Evolutionary conservation across 2,113 vertebrate species (phyloP), one percentile per base, ranked within the genome.

Genomic region (Ptychochromis oligacanthus): DNA sequence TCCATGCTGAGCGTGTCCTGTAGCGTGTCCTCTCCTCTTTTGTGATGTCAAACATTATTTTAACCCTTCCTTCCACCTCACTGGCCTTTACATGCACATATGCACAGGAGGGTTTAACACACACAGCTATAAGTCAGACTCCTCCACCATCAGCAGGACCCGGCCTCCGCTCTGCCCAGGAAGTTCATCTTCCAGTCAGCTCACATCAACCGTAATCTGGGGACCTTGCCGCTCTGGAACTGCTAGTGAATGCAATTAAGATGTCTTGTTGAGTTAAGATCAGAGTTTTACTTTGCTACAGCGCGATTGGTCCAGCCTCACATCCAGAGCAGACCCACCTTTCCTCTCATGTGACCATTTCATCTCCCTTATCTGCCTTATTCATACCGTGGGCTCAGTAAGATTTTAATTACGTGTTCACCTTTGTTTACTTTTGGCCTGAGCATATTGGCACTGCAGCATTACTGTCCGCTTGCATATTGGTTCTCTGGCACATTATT

Each of bases 111-210:
- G 18, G 40, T 13, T 10, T 34, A 7, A 18, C 59, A 36, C 60
- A 58, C 55, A 70, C 56, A 55, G 31, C 17, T 55, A 3, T n/a
- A 74, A 26, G 49, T 72, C 31, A 1, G 2, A 7, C 26, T 78
- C 81, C 20, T 24, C 56, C 43, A 7, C 31, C 1, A 46, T 5
- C 58, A 24, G 52, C 75, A 46, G 40, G 81, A 67, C 74, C 40
- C 55, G 18, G 79, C 70, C 77, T 77, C 74, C 70, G 18, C 85
- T 88, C 70, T 79, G 82, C 89, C 87, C 81, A 84, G 86, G 80
- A 91, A 92, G 92, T 93, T 95, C 88, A 94, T 95, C 93, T 93
- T 94, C 91, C 84, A 94, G 92, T 93, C 93, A 84, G 80, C 86
- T 92, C 93, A 90, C 93, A 92, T 94, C 93, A 93, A 90, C 78